Evolutionary conservation across 2,113 vertebrate species (phyloP).

Genomic region (Callospermophilus lateralis): DNA sequence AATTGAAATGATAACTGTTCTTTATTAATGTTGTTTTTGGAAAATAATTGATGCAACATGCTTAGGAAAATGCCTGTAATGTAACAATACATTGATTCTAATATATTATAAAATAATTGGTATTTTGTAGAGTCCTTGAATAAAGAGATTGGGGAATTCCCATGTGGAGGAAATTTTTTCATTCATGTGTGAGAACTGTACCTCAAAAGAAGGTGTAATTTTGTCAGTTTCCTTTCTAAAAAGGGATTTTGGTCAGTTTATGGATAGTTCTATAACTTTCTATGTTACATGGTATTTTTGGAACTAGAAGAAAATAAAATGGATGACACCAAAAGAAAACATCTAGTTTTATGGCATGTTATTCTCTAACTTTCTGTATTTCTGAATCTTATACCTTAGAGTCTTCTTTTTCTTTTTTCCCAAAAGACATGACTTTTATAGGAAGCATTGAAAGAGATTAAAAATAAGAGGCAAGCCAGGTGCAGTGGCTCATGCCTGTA

Average conservation of each 20-base stretch:
- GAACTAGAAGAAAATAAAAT: constrained; percentile 52
- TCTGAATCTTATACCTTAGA: background rate
- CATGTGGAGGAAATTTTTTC: background rate
- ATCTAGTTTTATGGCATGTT: background rate
- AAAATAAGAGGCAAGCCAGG: background rate
- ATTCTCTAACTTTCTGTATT: constrained; percentile 16
- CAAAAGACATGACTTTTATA: background rate
- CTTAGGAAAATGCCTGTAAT: background rate
- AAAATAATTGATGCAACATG: background rate
- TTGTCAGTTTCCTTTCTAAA: constrained; percentile 30
- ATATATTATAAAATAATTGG: background rate
- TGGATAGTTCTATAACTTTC: constrained; percentile 3
- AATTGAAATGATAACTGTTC: background rate
- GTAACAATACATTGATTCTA: background rate
- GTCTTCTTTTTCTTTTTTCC: accelerated
- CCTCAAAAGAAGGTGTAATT: constrained; percentile 40
- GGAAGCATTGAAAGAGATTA: background rate
- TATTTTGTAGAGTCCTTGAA: background rate
- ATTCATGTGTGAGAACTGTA: background rate
- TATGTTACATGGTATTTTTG: constrained; percentile 8
- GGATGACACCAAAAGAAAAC: constrained; percentile 4
- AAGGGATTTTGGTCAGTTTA: constrained; percentile 48
- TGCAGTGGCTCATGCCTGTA: too few relatives aligned
- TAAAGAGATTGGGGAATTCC: background rate
- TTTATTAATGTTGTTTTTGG: background rate